Percentiles rank a stretch among this genome's conserved stretches.
Evolutionary conservation across 2,888 invertebrate genomes (phyloP).

Genomic region (Philopedon plagiatum): DNA sequence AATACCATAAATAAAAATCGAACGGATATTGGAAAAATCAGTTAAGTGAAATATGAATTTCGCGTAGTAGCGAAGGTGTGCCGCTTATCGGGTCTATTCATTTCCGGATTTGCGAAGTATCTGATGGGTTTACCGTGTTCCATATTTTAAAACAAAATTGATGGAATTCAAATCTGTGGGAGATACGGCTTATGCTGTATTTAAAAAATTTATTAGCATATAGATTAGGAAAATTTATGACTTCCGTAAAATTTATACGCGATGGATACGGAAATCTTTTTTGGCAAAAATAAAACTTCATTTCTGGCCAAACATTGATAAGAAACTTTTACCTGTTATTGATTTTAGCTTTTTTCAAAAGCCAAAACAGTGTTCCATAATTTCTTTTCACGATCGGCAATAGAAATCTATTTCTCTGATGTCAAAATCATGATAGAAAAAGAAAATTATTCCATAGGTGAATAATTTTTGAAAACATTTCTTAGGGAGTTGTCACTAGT

Average conservation of each 20-base stretch:
- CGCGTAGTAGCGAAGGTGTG: background rate
- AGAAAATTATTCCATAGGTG: no score
- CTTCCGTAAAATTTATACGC: background rate
- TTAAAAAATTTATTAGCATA: slow-evolving; percentile 2
- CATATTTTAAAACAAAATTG: slow-evolving; percentile 30
- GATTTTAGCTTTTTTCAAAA: no score
- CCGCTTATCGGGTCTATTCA: slow-evolving; percentile 12
- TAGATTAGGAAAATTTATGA: background rate
- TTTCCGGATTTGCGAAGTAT: slow-evolving; percentile 22
- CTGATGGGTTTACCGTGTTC: slow-evolving; percentile 31
- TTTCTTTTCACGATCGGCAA: no score
- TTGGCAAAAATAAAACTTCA: no score
- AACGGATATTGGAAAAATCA: slow-evolving; percentile 16
- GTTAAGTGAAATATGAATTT: slow-evolving; percentile 22
- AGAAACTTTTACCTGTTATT: no score
- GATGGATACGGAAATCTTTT: background rate
- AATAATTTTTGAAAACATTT: no score
- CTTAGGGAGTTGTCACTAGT: no score
- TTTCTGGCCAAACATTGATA: no score
- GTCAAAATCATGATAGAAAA: no score
- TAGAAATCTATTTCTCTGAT: no score
- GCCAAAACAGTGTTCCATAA: no score
- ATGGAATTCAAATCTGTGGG: slow-evolving; percentile 10
- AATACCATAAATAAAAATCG: slow-evolving; percentile 15
- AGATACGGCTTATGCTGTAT: background rate